Percentiles rank a stretch among this genome's conserved stretches.
Evolutionary conservation across 2,113 vertebrate genomes (phyloP).

Genomic region (Scopus umbretta): DNA sequence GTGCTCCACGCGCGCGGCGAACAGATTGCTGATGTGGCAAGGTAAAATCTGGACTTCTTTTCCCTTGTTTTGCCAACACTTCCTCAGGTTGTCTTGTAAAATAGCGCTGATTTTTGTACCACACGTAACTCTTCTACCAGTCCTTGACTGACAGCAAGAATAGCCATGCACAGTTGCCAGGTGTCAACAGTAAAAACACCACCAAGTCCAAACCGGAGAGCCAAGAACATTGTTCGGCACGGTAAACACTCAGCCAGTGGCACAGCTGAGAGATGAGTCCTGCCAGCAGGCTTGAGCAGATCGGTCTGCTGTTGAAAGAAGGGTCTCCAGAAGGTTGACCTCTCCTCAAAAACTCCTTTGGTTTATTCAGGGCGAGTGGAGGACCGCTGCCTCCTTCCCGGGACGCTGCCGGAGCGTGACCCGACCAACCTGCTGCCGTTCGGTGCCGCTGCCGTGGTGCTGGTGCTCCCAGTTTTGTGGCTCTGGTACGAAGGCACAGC

Average conservation of each 20-base stretch:
- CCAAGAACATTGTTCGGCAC: rapidly evolving
- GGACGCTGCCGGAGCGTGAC: neutral
- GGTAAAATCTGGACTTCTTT: neutral
- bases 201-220: neutral
- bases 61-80: neutral
- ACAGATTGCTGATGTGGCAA: neutral
- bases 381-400: neutral
- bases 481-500: neutral
- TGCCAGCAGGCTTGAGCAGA: neutral
- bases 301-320: neutral
- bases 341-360: neutral
- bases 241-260: neutral
- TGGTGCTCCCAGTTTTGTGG: neutral
- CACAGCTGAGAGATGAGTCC: no score
- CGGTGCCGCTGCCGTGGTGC: neutral
- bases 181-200: neutral
- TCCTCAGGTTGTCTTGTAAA: neutral
- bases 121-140: neutral
- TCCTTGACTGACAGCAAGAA: neutral
- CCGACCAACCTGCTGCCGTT: neutral
- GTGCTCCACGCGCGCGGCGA: rapidly evolving
- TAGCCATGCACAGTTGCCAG: neutral
- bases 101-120: neutral
- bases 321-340: neutral
- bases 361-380: neutral